Conservation (phyloP, 2,113 vertebrate genomes). For the human (Homo sapiens) region DNA sequence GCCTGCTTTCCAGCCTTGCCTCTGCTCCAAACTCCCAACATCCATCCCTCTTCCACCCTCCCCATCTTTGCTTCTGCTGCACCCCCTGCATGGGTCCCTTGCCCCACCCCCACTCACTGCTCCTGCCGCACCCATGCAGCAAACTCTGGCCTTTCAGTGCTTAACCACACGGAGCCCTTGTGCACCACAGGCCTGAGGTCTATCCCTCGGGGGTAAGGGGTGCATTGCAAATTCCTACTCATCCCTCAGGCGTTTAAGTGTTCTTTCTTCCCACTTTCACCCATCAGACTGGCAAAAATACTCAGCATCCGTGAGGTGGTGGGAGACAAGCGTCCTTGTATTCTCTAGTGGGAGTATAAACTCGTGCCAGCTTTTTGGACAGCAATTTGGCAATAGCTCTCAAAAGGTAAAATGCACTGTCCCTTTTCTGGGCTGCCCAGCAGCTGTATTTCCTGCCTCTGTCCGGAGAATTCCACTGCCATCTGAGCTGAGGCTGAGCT, state of each 20-base stretch:
- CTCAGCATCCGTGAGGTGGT: neutral
- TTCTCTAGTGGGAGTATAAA: neutral
- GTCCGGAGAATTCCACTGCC: neutral
- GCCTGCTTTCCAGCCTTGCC: neutral
- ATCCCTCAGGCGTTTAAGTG: neutral
- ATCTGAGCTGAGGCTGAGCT: neutral
- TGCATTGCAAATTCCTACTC: neutral
- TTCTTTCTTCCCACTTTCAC: neutral
- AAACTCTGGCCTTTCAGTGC: neutral
- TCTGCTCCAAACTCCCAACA: neutral
- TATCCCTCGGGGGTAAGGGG: neutral
- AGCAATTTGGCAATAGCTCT: neutral
- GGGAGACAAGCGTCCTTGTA: neutral
- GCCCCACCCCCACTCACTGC: neutral
- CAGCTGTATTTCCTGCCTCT: neutral
- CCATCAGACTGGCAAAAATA: neutral
- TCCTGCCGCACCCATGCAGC: neutral
- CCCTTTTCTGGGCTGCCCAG: neutral
- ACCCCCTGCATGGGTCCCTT: neutral
- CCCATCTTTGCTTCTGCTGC: neutral
- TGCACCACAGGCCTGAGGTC: neutral
- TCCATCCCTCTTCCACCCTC: neutral
- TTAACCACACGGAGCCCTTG: neutral
- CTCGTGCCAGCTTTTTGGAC: neutral
- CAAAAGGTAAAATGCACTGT: slow-evolving; percentile 7